Evolutionary conservation across 1,140 invertebrate genomes (phyloP).

Genomic region (Drosophila grimshawi): DNA sequence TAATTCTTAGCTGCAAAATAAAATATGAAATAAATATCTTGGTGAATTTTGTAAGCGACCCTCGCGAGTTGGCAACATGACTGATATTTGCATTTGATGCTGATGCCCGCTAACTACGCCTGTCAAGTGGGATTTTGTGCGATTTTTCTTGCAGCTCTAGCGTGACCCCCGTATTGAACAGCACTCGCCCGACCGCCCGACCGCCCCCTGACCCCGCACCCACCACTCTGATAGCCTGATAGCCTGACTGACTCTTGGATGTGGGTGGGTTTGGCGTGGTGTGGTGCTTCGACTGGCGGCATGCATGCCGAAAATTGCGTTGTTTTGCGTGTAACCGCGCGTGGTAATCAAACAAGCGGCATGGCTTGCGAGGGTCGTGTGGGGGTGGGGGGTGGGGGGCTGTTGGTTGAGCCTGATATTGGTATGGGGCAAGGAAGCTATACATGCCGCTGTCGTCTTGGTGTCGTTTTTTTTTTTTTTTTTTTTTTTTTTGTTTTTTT

Average conservation of each 20-base stretch:
- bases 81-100: constrained; percentile 74
- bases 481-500: constrained; percentile 29
- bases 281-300: constrained; percentile 50
- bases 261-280: constrained; percentile 15
- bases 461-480: constrained; percentile 17
- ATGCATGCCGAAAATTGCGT: constrained; percentile 83
- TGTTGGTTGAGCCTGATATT: too few species aligned
- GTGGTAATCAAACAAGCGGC: constrained; percentile 83
- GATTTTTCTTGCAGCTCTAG: constrained; percentile 80
- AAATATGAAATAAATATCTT: too few species aligned
- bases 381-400: constrained; percentile 4
- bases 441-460: constrained; percentile 55
- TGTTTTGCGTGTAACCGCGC: constrained; percentile 84
- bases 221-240: constrained; percentile 10
- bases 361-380: constrained; percentile 25
- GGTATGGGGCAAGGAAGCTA: constrained; percentile 34
- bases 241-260: constrained; percentile 9
- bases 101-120: constrained; percentile 83
- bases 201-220: constrained; percentile 9
- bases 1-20: too few species aligned
- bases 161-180: constrained; percentile 65
- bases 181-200: constrained; percentile 16
- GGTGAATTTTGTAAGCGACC: constrained; percentile 13
- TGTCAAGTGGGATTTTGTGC: constrained; percentile 84
- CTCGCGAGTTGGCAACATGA: constrained; percentile 67